Evolutionary conservation across 1,140 invertebrate species (phyloP).

Genomic region (Trissolcus basalis): DNA sequence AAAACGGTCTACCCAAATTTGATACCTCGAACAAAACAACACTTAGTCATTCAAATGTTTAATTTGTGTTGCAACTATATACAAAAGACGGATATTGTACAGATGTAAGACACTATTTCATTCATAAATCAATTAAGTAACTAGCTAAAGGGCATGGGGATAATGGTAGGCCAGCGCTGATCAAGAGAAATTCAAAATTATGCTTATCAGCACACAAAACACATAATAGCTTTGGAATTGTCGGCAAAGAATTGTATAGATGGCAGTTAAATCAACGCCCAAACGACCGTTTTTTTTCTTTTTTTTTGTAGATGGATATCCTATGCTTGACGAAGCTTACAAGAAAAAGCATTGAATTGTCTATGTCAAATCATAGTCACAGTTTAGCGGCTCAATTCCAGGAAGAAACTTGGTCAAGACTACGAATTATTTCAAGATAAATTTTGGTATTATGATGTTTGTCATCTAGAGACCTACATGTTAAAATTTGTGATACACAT

Average conservation of each 20-base stretch:
- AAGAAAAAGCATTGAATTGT: constrained; percentile 62
- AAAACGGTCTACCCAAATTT: constrained; percentile 7
- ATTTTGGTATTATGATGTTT: no score
- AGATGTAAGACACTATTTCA: constrained; percentile 20
- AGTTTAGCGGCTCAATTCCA: not conserved
- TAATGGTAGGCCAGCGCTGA: constrained; percentile 46
- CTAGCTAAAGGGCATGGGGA: constrained; percentile 18
- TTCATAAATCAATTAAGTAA: constrained; percentile 18
- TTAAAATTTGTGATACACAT: not conserved
- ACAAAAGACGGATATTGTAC: constrained; percentile 32
- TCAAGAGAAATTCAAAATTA: no score
- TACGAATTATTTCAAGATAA: no score
- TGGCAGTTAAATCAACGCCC: constrained; percentile 35
- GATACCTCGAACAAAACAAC: not conserved
- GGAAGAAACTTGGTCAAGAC: not conserved
- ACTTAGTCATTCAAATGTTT: no score
- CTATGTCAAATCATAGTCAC: constrained; percentile 18
- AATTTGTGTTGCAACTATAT: constrained; percentile 27
- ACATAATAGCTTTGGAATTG: no score
- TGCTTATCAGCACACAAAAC: no score
- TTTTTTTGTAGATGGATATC: constrained; percentile 30
- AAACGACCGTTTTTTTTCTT: constrained; percentile 18
- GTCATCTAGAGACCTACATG: no score
- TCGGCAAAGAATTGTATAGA: not conserved
- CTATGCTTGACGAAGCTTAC: constrained; percentile 46